phyloP scores from a whole-genome alignment of 2,888 invertebrate genomes.

The Cataglyphis cursor region DNA sequence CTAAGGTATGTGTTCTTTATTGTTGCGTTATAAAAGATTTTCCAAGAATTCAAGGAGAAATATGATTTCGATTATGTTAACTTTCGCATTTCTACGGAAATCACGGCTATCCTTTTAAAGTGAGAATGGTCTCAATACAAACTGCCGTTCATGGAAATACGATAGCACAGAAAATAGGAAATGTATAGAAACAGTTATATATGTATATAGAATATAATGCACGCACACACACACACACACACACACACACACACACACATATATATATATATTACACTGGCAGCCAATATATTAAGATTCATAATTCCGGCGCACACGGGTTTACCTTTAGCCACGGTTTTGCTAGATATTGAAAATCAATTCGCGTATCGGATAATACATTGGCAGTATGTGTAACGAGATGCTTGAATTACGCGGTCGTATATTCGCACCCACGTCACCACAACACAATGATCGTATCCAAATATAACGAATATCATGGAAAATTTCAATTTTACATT shows the following conservation, averaged over 20 bases:
- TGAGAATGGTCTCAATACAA: conserved; percentile 8
- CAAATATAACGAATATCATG: conserved; percentile 31
- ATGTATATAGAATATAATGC: not conserved
- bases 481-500: conserved; percentile 53
- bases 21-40: not conserved
- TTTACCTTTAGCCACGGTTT: conserved; percentile 22
- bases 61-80: conserved; percentile 23
- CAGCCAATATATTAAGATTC: conserved; percentile 27
- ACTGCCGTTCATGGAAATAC: not conserved
- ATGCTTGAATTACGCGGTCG: conserved; percentile 56
- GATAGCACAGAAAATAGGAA: not conserved
- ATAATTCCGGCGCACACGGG: conserved; percentile 15
- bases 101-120: not conserved
- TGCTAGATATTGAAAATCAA: conserved; percentile 55
- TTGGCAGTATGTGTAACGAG: conserved; percentile 31
- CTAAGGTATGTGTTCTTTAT: not conserved
- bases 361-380: conserved; percentile 40
- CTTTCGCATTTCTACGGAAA: not conserved
- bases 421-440: conserved; percentile 34
- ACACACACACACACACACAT: too few relatives aligned
- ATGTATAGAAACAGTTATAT: not conserved
- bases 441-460: conserved; percentile 27
- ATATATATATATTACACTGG: not conserved
- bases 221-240: too few relatives aligned
- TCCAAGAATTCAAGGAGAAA: conserved; percentile 4